Conservation (phyloP, 2,113 vertebrate species). For the Hyaena hyaena region DNA sequence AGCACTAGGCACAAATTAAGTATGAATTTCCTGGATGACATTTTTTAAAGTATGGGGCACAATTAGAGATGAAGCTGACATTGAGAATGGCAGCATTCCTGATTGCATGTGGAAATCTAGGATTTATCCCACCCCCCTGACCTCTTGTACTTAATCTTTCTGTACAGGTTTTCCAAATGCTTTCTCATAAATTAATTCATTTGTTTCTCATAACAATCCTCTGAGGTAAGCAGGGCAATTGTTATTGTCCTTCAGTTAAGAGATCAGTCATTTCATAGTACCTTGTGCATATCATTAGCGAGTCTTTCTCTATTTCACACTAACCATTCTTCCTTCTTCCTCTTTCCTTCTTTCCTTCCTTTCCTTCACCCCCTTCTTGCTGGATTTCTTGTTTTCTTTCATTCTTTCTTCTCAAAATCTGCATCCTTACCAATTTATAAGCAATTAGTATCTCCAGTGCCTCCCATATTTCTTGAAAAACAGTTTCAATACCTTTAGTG, state of each 20-base stretch:
- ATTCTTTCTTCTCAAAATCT: background rate
- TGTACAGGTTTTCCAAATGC: constrained; percentile 23
- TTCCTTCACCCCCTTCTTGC: too few species aligned
- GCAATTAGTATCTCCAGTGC: background rate
- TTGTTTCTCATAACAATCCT: background rate
- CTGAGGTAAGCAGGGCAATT: background rate
- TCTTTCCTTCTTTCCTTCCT: background rate
- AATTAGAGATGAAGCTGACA: background rate
- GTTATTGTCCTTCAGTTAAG: background rate
- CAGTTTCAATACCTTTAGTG: background rate
- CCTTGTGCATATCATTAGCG: rapidly evolving
- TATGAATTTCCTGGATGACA: background rate
- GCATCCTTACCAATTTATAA: background rate
- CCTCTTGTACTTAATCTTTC: constrained; percentile 13
- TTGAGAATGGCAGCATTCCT: background rate
- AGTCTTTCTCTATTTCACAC: background rate
- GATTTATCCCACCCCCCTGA: constrained; percentile 5
- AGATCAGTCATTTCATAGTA: background rate
- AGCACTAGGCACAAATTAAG: background rate
- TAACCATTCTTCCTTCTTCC: background rate
- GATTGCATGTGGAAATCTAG: background rate
- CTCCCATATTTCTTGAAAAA: background rate
- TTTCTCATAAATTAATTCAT: constrained; percentile 36
- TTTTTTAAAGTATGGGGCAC: background rate
- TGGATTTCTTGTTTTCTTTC: background rate